phyloP scores from a whole-genome alignment of 2,888 invertebrate species.

The Cantharis rufa region DNA sequence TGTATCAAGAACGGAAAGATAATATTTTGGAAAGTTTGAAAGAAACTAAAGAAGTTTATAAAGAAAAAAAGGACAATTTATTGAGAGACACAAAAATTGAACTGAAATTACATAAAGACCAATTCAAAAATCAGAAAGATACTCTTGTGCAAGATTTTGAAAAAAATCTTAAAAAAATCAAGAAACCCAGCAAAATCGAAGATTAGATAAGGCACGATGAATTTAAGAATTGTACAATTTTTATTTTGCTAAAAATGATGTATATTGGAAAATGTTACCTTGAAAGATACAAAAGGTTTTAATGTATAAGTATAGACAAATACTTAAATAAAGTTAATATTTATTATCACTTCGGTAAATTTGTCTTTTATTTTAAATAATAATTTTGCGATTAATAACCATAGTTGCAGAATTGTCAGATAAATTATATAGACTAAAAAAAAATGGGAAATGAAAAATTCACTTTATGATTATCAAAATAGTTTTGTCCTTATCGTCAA shows the following conservation, averaged over 20 bases:
- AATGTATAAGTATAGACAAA: neutral
- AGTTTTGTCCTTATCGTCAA: neutral
- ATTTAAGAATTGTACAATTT: neutral
- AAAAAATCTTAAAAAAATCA: conserved; percentile 30
- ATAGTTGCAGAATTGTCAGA: neutral
- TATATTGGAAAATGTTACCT: neutral
- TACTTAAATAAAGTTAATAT: neutral
- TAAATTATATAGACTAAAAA: neutral
- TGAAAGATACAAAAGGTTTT: neutral
- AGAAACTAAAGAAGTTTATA: conserved; percentile 60
- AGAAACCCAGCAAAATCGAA: conserved; percentile 24
- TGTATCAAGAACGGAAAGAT: conserved; percentile 65
- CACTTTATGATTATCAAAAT: neutral
- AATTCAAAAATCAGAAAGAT: conserved; percentile 47
- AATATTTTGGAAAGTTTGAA: conserved; percentile 65
- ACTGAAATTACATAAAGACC: conserved; percentile 51
- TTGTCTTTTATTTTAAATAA: neutral
- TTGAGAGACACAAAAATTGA: conserved; percentile 63
- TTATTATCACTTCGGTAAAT: neutral
- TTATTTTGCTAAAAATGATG: neutral
- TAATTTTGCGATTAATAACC: neutral
- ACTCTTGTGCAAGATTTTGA: conserved; percentile 60
- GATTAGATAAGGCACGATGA: neutral
- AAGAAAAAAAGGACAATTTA: conserved; percentile 56
- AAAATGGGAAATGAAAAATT: neutral